A percentile compares a stretch with the other conserved stretches of the same genome.
Conservation (phyloP, 2,113 vertebrate genomes). For the Barnardius zonarius region DNA sequence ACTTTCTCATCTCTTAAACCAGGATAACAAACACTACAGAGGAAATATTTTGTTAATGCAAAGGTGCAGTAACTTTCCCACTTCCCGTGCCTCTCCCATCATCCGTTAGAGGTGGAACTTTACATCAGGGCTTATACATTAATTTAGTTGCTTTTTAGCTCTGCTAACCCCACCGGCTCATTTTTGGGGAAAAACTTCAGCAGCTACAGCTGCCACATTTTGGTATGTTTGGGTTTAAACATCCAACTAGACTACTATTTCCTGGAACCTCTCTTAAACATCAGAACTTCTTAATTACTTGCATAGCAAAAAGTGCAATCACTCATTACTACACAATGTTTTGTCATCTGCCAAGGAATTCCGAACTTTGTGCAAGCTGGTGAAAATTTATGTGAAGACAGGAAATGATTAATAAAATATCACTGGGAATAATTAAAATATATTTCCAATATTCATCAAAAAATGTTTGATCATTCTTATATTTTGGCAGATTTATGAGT, state of each 20-base stretch:
- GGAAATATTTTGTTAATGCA: not conserved
- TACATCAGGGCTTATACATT: not conserved
- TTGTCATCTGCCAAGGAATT: conserved; percentile 45
- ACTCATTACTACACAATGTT: not conserved
- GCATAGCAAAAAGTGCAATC: not conserved
- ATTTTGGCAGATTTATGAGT: not conserved
- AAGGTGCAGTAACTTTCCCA: not conserved
- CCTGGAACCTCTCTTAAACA: not conserved
- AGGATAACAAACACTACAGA: not conserved
- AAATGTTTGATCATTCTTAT: not conserved
- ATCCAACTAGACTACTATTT: not conserved
- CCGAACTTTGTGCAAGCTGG: not conserved
- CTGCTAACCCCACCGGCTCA: not conserved
- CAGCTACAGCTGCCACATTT: not conserved
- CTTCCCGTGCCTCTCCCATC: not conserved
- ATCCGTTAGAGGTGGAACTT: not conserved
- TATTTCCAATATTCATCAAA: not conserved
- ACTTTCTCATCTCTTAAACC: not conserved
- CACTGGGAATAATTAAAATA: not conserved
- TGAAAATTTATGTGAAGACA: not conserved
- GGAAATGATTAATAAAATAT: conserved; percentile 32
- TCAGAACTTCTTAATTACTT: conserved; percentile 18
- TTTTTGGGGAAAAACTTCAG: not conserved
- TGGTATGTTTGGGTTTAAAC: not conserved
- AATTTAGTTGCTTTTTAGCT: not conserved